Conservation (phyloP, 2,888 invertebrate genomes). For the Nomada ruficornis region DNA sequence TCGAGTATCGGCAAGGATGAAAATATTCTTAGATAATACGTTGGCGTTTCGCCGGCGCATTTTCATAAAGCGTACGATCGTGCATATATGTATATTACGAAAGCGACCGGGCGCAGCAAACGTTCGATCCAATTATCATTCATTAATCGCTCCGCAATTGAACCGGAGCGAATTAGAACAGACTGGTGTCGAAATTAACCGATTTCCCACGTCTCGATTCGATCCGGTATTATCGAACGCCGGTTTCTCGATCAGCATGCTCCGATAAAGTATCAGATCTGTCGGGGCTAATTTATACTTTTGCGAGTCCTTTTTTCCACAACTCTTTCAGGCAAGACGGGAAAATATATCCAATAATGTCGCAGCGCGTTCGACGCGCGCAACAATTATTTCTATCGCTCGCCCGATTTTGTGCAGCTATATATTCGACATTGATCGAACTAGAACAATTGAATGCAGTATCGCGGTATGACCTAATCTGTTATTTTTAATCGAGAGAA, state of each 20-base stretch:
- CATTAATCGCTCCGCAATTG: constrained; percentile 48
- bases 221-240: not conserved
- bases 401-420: no score
- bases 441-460: no score
- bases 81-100: constrained; percentile 15
- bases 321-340: no score
- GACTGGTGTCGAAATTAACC: not conserved
- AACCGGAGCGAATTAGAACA: constrained; percentile 46
- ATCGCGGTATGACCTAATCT: no score
- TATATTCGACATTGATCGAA: no score
- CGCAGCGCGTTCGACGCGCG: no score
- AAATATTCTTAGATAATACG: constrained; percentile 65
- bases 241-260: no score
- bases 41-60: constrained; percentile 19
- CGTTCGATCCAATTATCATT: constrained; percentile 50
- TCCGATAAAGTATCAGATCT: no score
- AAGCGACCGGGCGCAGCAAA: constrained; percentile 10
- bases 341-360: no score
- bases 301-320: no score
- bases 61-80: constrained; percentile 15
- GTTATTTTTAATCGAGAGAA: not conserved
- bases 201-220: constrained; percentile 46
- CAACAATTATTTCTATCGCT: no score
- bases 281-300: no score
- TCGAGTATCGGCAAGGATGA: constrained; percentile 27